A percentile compares a stretch with the other conserved stretches of the same genome.
phyloP scores from a whole-genome alignment of 1,140 invertebrate genomes.

The Trachymyrmex septentrionalis region DNA sequence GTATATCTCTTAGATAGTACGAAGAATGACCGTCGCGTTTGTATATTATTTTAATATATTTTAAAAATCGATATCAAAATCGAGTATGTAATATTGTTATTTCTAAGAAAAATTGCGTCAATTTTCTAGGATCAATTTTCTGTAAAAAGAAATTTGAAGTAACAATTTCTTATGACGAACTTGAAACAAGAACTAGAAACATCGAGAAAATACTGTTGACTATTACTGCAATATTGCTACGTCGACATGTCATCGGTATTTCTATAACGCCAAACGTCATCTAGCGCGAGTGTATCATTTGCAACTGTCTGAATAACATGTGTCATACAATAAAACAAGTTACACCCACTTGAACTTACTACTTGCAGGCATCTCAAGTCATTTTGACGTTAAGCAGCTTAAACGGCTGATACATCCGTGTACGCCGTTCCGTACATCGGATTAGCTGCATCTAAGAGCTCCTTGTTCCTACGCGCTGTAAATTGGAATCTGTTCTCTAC shows the following conservation, averaged over 20 bases:
- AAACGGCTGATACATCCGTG: slow-evolving; percentile 58
- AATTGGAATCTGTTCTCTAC: slow-evolving; percentile 65
- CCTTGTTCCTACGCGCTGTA: slow-evolving; percentile 59
- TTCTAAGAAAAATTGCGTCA: neutral
- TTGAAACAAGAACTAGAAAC: neutral
- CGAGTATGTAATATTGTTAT: neutral
- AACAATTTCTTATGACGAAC: neutral
- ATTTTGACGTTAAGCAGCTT: slow-evolving; percentile 62
- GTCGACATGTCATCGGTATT: neutral
- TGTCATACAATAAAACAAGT: slow-evolving; percentile 47
- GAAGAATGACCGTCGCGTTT: too few species aligned
- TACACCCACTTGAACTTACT: slow-evolving; percentile 43
- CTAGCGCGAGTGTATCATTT: neutral
- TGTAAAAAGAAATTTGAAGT: neutral
- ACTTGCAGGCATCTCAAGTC: slow-evolving; percentile 49
- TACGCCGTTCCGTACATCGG: slow-evolving; percentile 52
- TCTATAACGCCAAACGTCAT: neutral
- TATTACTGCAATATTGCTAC: neutral
- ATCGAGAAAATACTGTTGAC: neutral
- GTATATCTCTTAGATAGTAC: neutral
- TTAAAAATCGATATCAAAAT: neutral
- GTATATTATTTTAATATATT: too few species aligned
- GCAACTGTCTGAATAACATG: slow-evolving; percentile 9
- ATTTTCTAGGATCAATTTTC: neutral
- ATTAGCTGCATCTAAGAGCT: slow-evolving; percentile 54